Evolutionary conservation across 1,140 invertebrate genomes (phyloP), one percentile per base, ranked within the genome.

Genomic region (Listronotus oregonensis): DNA sequence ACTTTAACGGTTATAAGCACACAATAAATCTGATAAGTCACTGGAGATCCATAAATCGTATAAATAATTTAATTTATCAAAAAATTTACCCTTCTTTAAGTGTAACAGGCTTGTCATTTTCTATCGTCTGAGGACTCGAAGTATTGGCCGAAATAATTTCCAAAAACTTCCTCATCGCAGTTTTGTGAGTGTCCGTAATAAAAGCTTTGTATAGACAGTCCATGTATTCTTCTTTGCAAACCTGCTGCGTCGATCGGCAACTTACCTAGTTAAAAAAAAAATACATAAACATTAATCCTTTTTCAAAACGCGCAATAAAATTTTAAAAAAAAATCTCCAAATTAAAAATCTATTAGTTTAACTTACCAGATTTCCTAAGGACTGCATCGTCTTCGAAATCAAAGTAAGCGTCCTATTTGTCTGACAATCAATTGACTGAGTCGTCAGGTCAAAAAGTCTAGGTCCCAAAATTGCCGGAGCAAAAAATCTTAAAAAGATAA

Each of bases 311-410:
- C n/a, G n/a, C n/a, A n/a, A n/a, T n/a, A n/a, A n/a, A n/a, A n/a
- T n/a, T n/a, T n/a, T n/a, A n/a, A n/a, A n/a, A n/a, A n/a, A n/a
- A n/a, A n/a, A n/a, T n/a, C n/a, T n/a, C n/a, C n/a, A n/a, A n/a
- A n/a, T n/a, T n/a, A n/a, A n/a, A n/a, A n/a, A n/a, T n/a, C n/a
- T n/a, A n/a, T n/a, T n/a, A n/a, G n/a, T n/a, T n/a, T n/a, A 1
- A 81, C 91, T 93, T 66, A 96, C 93, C 71, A 95, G 85, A 83
- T 97, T 97, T 44, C 94, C 93, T 62, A 97, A 81, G 68, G 93
- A 93, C 82, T 96, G 94, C 66, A 97, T 94, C 43, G 94, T 94
- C 82, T 97, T 97, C 7, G 95, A 97, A 75, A 97, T 93, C 64
- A 97, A 82, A 11, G 94, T 96, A 69, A 97, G 81, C 6, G 94